Conservation (phyloP, 64 coral and sea anemone species). For the Cladopsammia gracilis region DNA sequence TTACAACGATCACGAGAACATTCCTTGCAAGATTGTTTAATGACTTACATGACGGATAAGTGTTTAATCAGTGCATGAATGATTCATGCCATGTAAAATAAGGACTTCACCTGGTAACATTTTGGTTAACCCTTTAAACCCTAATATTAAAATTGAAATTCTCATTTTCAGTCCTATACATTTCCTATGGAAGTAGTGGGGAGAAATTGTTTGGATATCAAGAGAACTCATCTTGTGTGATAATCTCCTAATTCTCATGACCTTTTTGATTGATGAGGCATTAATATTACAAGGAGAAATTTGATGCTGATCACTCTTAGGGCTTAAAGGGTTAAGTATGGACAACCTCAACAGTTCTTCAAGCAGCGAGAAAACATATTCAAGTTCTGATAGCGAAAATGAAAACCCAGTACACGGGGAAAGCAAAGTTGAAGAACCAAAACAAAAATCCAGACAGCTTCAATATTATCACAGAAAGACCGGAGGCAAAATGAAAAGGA, state of each 20-base stretch:
- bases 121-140: too few relatives aligned
- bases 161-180: too few relatives aligned
- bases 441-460: conserved; percentile 57
- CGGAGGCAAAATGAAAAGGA: conserved; percentile 51
- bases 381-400: conserved; percentile 50
- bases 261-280: too few relatives aligned
- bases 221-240: too few relatives aligned
- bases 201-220: too few relatives aligned
- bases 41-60: conserved; percentile 31
- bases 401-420: conserved; percentile 28
- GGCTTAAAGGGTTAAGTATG: too few relatives aligned
- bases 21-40: conserved; percentile 36
- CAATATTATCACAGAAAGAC: conserved; percentile 59
- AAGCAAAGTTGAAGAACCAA: conserved; percentile 6
- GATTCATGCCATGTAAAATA: conserved; percentile 15
- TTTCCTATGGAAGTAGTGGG: too few relatives aligned
- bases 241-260: too few relatives aligned
- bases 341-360: conserved; percentile 26
- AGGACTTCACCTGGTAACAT: conserved; percentile 4
- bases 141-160: too few relatives aligned
- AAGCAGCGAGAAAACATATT: conserved; percentile 43
- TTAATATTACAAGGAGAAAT: too few relatives aligned
- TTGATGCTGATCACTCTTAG: too few relatives aligned
- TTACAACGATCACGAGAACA: not conserved
- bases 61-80: conserved; percentile 39